phyloP scores from a whole-genome alignment of 2,113 vertebrate genomes.

The Poicephalus gulielmi region DNA sequence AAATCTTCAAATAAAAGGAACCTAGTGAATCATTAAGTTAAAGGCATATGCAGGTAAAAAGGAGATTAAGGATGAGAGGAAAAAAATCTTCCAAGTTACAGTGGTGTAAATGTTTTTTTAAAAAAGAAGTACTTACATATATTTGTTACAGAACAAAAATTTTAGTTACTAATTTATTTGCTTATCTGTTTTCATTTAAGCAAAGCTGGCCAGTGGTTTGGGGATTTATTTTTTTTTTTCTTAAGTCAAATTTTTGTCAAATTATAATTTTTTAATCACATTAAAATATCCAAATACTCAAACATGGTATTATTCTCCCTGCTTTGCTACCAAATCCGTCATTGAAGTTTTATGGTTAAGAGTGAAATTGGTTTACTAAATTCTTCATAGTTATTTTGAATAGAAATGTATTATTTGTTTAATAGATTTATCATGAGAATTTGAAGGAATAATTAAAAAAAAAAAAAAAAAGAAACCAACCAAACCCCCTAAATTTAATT shows the following conservation, averaged over 20 bases:
- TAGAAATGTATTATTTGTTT: neutral
- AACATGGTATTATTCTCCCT: neutral
- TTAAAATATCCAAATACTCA: neutral
- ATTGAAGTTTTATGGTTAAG: neutral
- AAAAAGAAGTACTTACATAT: neutral
- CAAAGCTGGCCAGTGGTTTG: neutral
- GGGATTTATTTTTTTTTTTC: neutral
- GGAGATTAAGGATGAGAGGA: neutral
- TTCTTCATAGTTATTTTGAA: neutral
- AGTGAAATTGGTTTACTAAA: neutral
- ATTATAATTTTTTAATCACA: neutral
- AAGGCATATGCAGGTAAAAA: neutral
- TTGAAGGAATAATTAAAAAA: neutral
- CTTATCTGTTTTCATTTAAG: neutral
- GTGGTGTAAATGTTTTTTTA: neutral
- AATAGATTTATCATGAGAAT: neutral
- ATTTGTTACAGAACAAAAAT: neutral
- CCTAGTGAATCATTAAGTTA: neutral
- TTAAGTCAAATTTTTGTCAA: neutral
- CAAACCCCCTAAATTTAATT: neutral
- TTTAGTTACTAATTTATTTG: neutral
- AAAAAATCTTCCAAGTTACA: neutral
- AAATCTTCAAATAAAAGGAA: neutral
- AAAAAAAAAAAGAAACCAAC: neutral
- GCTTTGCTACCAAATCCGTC: neutral